Evolutionary conservation across 2,113 vertebrate species (phyloP).

Genomic region (Dascyllus trimaculatus): DNA sequence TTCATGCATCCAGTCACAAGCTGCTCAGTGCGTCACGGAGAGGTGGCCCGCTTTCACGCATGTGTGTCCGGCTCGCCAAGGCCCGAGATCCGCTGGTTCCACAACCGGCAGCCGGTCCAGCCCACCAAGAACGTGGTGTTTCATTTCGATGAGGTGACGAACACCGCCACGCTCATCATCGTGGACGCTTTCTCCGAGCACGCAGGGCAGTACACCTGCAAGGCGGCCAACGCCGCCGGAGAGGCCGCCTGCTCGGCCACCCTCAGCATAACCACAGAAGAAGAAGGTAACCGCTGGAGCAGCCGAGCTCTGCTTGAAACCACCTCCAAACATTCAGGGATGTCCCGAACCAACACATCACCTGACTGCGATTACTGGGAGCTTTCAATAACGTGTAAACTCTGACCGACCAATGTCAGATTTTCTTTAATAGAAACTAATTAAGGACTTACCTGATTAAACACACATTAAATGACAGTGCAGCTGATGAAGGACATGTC

Average conservation of each 20-base stretch:
- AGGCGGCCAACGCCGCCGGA: conserved; percentile 90
- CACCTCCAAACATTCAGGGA: background rate
- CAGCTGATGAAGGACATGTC: too few relatives aligned
- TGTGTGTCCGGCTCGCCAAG: conserved; percentile 88
- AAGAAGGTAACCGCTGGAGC: conserved; percentile 80
- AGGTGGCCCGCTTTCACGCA: conserved; percentile 93
- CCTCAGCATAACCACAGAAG: conserved; percentile 86
- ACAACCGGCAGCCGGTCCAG: conserved; percentile 87
- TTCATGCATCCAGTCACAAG: conserved; percentile 93
- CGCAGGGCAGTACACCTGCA: conserved; percentile 92
- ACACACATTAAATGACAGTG: too few relatives aligned
- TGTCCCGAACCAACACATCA: too few relatives aligned
- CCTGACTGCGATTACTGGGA: too few relatives aligned
- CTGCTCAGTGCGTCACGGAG: conserved; percentile 89
- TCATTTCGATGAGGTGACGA: conserved; percentile 92
- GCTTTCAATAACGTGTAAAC: too few relatives aligned
- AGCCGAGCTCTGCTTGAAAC: background rate
- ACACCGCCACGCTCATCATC: conserved; percentile 92
- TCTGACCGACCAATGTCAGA: too few relatives aligned
- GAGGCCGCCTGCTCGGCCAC: conserved; percentile 81
- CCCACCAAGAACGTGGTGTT: conserved; percentile 92
- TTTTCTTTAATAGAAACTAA: too few relatives aligned
- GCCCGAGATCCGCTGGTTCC: conserved; percentile 93
- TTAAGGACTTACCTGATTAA: too few relatives aligned
- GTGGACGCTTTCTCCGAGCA: conserved; percentile 94